Base-by-base conservation (phyloP, 2,888 invertebrate species). In the Drosophila differens region DNA sequence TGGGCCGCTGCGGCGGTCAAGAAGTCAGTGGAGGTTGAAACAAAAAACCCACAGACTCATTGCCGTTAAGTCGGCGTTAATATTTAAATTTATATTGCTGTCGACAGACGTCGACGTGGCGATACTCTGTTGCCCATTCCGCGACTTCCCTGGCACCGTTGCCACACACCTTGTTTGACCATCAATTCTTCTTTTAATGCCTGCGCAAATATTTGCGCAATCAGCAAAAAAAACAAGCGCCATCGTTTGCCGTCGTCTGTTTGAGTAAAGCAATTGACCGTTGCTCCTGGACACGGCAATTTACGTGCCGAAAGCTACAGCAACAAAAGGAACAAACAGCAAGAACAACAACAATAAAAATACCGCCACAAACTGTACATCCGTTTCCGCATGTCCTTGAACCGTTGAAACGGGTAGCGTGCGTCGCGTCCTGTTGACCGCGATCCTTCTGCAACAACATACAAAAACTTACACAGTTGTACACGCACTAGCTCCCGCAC, bases 161-260 rank as follows among this genome's bases (percentile, higher is more conserved):
- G 53, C 59, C 39, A 25, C 47, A 16, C 58, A n/a, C 30, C 51
- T 44, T 63, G 77, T 52, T 67, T 64, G 75, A 33, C 90, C 85
- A 88, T 89, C 86, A 85, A 90, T 85, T 90, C 76, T 73, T 80
- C 72, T 80, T 85, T 91, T 88, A 89, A 91, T 91, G 91, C 83
- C 76, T 90, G 81, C 81, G 76, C 86, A 90, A 89, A 89, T 89
- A 89, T 89, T 89, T 89, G 86, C 90, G 84, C 86, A 90, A 89
- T 90, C 91, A 88, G 91, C 91, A 87, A 82, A 81, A 87, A 90
- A 90, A 87, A 83, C 85, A 85, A 90, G 74, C 79, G 62, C 69
- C 82, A 47, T 16, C 47, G 71, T 57, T 68, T 32, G 84, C 71
- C 71, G 76, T 61, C 79, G 86, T 73, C 84, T 84, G 90, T 89